Base-by-base conservation (phyloP, 2,888 invertebrate species). In the Zygogramma bicolorata region DNA sequence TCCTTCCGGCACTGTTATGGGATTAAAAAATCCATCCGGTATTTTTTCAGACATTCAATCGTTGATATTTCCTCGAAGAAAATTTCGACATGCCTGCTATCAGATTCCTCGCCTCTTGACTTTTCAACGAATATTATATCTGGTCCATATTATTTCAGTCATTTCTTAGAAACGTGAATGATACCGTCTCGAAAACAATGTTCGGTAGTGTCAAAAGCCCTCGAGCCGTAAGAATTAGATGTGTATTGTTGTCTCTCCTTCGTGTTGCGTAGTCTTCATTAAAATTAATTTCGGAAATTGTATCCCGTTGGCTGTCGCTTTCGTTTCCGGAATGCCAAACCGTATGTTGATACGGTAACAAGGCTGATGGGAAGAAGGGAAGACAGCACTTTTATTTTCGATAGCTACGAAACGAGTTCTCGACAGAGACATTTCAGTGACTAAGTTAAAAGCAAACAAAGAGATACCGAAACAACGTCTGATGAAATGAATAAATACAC, bases 101-200 rank as follows among this genome's bases (percentile, higher is more conserved):
- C 46, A 7, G 20, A 20, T 20, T 46, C 20, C 10, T 0, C 2
- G 25, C 5, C 2, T 22, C 53, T 53, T 27, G 53, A 53, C 53
- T 10, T n/a, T 1, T 25, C 22, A 53, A 25, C 53, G 25, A 53
- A 1, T 25, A 53, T 27, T 13, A 6, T 27, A n/a, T 4, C 53
- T 3, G 15, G 13, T 27, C 27, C 6, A n/a, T 27, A 22, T 27
- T 27, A 53, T 22, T 53, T 27, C 27, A 25, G 53, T 6, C 27
- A 53, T 22, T 53, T 53, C 53, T 53, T 27, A n/a, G 27, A 0
- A 53, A n/a, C n/a, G 8, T 25, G 25, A 27, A 53, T 46, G 20
- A 46, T 20, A 20, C 22, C 10, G 20, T 46, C 46, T 46, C n/a
- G 53, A 53, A 53, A 53, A 53, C 53, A 53, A 53, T 53, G 53